These are phyloP conservation scores for Sesamia nonagrioides DNA, from an alignment of 1,140 invertebrate species.

Conservation along the genomic window DNA sequence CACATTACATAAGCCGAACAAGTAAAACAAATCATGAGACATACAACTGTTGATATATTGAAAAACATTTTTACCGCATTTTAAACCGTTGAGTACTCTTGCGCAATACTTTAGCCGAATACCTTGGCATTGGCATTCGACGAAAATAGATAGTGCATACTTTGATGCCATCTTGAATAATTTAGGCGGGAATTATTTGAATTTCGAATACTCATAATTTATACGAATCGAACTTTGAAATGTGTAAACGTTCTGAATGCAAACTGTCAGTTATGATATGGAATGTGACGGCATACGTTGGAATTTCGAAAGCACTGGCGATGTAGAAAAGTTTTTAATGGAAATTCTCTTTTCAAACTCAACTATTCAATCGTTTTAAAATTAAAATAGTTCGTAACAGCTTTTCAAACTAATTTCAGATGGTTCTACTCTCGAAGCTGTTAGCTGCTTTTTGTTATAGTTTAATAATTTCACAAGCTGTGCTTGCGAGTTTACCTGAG, in stretches of 20 bases:
- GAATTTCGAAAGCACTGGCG: background rate
- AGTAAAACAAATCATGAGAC: conserved; percentile 22
- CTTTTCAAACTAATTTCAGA: background rate
- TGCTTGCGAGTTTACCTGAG: background rate
- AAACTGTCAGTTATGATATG: background rate
- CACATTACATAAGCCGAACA: conserved; percentile 2
- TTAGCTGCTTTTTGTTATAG: background rate
- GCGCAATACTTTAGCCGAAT: conserved; percentile 35
- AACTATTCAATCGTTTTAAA: background rate
- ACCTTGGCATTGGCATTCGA: conserved; percentile 52
- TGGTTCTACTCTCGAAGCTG: background rate
- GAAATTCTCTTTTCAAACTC: background rate
- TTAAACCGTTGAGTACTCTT: conserved; percentile 26
- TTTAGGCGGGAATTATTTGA: conserved; percentile 1
- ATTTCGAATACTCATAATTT: conserved; percentile 8
- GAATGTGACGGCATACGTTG: background rate
- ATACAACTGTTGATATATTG: conserved; percentile 18
- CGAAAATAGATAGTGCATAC: conserved; percentile 51
- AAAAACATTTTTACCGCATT: conserved; percentile 41
- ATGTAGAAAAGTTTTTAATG: background rate
- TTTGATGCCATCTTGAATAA: conserved; percentile 32
- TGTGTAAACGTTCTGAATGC: background rate
- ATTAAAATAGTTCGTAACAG: background rate
- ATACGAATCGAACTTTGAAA: background rate
- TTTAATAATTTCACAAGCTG: background rate